Evolutionary conservation across 1,140 invertebrate genomes (phyloP).

Genomic region (Drosophila watanabei): DNA sequence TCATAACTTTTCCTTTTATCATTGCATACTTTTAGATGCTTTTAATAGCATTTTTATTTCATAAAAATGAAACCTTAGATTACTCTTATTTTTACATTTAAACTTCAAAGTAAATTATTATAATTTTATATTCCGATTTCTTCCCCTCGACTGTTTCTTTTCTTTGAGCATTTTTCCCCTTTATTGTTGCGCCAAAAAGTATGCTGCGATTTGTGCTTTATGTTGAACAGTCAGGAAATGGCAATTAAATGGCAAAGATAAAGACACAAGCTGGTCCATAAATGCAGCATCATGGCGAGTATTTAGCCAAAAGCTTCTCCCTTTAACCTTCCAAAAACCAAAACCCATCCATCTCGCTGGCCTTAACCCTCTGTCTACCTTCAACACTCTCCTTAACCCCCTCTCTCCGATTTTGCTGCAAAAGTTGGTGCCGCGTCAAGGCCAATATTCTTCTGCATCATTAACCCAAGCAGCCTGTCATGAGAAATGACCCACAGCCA

Average conservation of each 20-base stretch:
- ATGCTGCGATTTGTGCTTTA: constrained; percentile 26
- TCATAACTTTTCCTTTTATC: no score
- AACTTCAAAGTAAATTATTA: no score
- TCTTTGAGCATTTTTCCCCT: background rate
- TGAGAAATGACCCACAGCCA: constrained; percentile 33
- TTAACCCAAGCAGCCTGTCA: constrained; percentile 46
- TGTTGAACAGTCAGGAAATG: constrained; percentile 27
- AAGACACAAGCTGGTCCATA: constrained; percentile 25
- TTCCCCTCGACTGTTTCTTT: background rate
- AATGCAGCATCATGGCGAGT: constrained; percentile 60
- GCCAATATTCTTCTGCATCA: constrained; percentile 75
- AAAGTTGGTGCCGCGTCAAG: constrained; percentile 44
- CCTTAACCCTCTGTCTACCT: constrained; percentile 21
- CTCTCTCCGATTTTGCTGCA: background rate
- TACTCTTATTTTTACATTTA: no score
- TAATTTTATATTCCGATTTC: background rate
- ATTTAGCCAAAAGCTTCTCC: constrained; percentile 22
- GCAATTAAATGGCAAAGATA: constrained; percentile 29
- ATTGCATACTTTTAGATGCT: background rate
- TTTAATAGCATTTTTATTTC: background rate
- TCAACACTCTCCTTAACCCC: no score
- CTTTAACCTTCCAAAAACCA: background rate
- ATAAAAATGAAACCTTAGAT: no score
- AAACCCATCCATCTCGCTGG: constrained; percentile 13
- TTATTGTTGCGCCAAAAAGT: constrained; percentile 6